Conservation (phyloP, 2,797 vertebrate genomes). For the Podarcis lilfordi region DNA sequence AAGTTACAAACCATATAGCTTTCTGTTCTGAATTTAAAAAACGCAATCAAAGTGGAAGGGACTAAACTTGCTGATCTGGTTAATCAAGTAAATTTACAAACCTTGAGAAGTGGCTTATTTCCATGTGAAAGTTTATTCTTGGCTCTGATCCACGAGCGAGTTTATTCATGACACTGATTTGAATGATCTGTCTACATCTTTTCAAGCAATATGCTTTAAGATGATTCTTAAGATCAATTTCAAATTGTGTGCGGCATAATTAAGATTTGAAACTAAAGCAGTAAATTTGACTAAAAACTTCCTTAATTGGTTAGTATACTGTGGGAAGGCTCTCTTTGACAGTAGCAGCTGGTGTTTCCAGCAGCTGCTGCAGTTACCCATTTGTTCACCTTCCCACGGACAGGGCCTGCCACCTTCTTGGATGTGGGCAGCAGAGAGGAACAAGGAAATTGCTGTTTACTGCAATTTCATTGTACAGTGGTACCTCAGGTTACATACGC, state of each 20-base stretch:
- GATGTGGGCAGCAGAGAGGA: not conserved
- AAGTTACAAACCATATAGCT: not conserved
- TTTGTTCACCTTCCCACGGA: too few relatives aligned
- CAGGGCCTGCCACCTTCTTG: not conserved
- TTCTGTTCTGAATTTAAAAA: not conserved
- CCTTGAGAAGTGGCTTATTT: not conserved
- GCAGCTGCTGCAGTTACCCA: not conserved
- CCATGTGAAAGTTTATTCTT: not conserved
- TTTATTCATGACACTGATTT: not conserved
- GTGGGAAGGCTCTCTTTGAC: not conserved
- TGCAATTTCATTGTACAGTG: not conserved
- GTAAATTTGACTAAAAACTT: not conserved
- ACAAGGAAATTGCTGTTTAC: not conserved
- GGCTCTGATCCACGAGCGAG: not conserved
- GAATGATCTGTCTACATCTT: not conserved
- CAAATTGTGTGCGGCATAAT: not conserved
- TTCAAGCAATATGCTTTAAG: not conserved
- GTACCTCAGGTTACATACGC: too few relatives aligned
- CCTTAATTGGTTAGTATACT: not conserved
- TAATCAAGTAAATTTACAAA: not conserved
- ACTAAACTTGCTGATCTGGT: not conserved
- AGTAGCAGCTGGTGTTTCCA: not conserved
- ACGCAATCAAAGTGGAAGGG: not conserved
- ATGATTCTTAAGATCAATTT: not conserved
- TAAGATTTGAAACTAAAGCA: not conserved